Base-by-base conservation (phyloP, 2,888 invertebrate species). In the Agonopterix arenella region DNA sequence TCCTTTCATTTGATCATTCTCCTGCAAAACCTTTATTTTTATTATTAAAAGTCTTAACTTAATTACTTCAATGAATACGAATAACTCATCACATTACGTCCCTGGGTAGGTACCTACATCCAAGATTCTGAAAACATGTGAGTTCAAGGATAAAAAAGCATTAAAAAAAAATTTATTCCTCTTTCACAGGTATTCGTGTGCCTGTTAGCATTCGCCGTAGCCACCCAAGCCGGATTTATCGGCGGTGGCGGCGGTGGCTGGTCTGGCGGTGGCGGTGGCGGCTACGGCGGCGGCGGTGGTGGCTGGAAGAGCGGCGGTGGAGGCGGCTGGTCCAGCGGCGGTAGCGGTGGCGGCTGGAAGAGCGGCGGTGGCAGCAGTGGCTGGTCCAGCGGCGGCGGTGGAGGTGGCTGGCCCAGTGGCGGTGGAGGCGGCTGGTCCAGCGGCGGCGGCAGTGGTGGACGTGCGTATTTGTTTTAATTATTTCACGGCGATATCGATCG, bases 181-280 rank as follows among this genome's bases (percentile, higher is more conserved):
- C n/a, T 48, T 56, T 59, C 57, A 2, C 76, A 89, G 88, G 80
- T 88, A 57, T 86, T 89, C 73, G 77, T 88, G 50, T 89, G 88
- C 65, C 66, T 89, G 41, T 70, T 89, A 67, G 82, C 82, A 52
- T 60, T 86, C 54, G 79, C 80, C 55, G 85, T 76, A 51, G 80
- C 66, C 56, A 76, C 73, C 36, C 73, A 75, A 46, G 86, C 84
- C 66, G 88, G 88, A 11, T 80, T 70, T 56, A 79, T 84, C 55
- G 68, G 76, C 50, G 64, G 80, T 50, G 73, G 76, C 41, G 51
- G 69, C 42, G 63, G 76, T 41, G 18, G 62, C 38, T 59, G 58
- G 51, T 56, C 54, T 18, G 50, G 61, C 40, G 62, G 60, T 13
- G 60, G 64, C 36, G 58, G 64, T 45, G 61, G 77, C 50, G 59